Conservation (phyloP, 2,888 invertebrate genomes). For the Leptogaster cylindrica region DNA sequence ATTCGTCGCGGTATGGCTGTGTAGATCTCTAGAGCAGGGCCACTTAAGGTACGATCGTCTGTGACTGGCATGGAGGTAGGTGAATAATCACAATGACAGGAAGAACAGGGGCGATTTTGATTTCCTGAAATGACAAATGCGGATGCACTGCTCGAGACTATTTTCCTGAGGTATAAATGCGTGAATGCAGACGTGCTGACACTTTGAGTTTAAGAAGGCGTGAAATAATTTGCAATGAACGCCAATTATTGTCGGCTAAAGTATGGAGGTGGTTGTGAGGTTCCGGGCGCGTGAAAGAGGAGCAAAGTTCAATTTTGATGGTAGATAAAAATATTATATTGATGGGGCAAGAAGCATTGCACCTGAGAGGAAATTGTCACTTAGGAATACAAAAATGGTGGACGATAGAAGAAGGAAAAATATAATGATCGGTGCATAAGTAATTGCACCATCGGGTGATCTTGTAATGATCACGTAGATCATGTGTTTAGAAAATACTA, state of each 20-base stretch:
- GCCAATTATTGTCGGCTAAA: constrained; percentile 16
- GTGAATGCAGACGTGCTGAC: constrained; percentile 21
- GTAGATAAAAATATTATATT: background rate
- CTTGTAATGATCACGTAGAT: too few species aligned
- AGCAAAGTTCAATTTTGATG: constrained; percentile 28
- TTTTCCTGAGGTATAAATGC: constrained; percentile 31
- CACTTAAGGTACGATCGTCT: constrained; percentile 9
- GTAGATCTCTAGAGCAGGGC: background rate
- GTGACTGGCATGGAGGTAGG: background rate
- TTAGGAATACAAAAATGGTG: background rate
- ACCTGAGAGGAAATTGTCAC: constrained; percentile 23
- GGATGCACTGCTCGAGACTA: constrained; percentile 38
- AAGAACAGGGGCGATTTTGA: constrained; percentile 36
- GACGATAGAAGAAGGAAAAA: too few species aligned
- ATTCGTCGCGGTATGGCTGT: background rate
- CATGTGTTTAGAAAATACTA: too few species aligned
- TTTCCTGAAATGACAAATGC: constrained; percentile 42
- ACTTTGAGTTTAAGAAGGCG: constrained; percentile 20
- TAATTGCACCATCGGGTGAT: too few species aligned
- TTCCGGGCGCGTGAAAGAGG: constrained; percentile 16
- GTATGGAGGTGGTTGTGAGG: constrained; percentile 33
- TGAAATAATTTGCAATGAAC: constrained; percentile 23
- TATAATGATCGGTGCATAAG: too few species aligned
- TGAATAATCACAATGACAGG: constrained; percentile 32
- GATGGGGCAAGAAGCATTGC: background rate